Evolutionary conservation across 2,888 invertebrate genomes (phyloP).

Genomic region (Acanthoscelides obtectus): DNA sequence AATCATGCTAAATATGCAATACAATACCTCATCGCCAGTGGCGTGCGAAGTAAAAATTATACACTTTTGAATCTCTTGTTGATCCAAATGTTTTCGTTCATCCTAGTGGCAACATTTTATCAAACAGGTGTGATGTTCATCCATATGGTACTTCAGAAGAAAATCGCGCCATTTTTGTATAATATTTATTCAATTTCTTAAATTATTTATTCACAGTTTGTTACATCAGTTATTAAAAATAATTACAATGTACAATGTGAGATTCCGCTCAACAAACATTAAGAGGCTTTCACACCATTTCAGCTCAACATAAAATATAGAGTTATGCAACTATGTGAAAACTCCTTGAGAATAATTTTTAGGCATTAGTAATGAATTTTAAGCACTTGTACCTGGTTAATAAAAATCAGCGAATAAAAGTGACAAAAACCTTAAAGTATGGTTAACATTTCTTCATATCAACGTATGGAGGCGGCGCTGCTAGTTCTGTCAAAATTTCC

Average conservation of each 20-base stretch:
- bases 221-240: conserved; percentile 18
- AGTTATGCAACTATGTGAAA: not conserved
- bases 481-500: too few relatives aligned
- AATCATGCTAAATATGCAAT: conserved; percentile 87
- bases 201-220: conserved; percentile 26
- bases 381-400: too few relatives aligned
- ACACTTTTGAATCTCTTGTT: too few relatives aligned
- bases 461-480: too few relatives aligned
- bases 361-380: not conserved
- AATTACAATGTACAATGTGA: conserved; percentile 21
- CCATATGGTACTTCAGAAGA: conserved; percentile 88
- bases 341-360: not conserved
- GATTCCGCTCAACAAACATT: not conserved
- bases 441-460: too few relatives aligned
- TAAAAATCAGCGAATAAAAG: too few relatives aligned
- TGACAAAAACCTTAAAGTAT: too few relatives aligned
- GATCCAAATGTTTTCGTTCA: not conserved
- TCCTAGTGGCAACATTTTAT: too few relatives aligned
- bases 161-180: conserved; percentile 50
- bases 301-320: not conserved
- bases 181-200: conserved; percentile 7
- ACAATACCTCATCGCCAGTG: conserved; percentile 86
- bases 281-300: not conserved
- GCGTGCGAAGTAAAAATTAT: conserved; percentile 87
- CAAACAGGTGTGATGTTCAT: conserved; percentile 89